phyloP scores from a whole-genome alignment of 1,140 invertebrate species.

The Eufriesea mexicana region DNA sequence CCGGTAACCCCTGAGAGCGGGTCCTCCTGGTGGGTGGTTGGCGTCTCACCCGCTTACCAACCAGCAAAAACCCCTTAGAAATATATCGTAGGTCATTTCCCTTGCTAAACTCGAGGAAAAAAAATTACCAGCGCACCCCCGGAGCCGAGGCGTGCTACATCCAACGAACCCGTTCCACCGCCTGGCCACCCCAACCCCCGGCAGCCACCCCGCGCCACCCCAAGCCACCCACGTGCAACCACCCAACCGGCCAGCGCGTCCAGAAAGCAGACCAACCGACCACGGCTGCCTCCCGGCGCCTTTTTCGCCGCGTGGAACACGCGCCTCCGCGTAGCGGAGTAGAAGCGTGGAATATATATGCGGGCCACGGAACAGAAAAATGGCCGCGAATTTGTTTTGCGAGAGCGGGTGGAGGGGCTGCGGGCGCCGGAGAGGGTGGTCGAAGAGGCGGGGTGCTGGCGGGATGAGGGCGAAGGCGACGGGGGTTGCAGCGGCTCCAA shows the following conservation, averaged over 20 bases:
- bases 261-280: conserved; percentile 67
- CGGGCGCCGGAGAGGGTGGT: background rate
- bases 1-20: conserved; percentile 64
- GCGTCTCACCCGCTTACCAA: conserved; percentile 71
- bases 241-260: conserved; percentile 32
- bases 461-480: background rate
- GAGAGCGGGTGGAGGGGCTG: background rate
- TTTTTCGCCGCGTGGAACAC: conserved; percentile 63
- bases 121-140: conserved; percentile 71
- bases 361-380: conserved; percentile 66
- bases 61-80: conserved; percentile 78
- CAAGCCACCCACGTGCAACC: conserved; percentile 11
- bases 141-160: conserved; percentile 63
- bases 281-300: conserved; percentile 58
- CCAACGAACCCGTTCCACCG: conserved; percentile 47
- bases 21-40: conserved; percentile 65
- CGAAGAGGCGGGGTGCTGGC: background rate
- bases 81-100: conserved; percentile 80
- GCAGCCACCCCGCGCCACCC: background rate
- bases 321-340: conserved; percentile 62
- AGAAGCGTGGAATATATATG: conserved; percentile 58
- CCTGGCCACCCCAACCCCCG: conserved; percentile 10
- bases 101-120: conserved; percentile 78
- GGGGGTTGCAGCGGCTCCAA: background rate
- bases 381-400: conserved; percentile 69